Conservation (phyloP, 1,140 invertebrate species). For the Amphibalanus amphitrite region DNA sequence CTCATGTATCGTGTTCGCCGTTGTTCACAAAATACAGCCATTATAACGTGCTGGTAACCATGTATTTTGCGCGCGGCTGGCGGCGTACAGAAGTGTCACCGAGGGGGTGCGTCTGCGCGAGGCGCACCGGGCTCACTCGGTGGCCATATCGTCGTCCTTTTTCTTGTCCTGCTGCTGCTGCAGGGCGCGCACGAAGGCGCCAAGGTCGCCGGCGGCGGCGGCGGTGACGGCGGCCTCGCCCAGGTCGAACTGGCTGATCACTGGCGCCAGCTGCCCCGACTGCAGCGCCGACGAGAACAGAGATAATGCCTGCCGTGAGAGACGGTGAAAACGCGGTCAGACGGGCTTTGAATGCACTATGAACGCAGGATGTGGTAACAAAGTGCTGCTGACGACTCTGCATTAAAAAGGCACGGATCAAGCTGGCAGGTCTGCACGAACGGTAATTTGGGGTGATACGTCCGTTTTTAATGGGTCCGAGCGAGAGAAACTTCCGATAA, state of each 20-base stretch:
- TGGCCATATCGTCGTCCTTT: neutral
- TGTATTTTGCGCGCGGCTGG: neutral
- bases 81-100: neutral
- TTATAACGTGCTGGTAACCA: neutral
- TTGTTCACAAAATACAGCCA: neutral
- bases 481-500: too few species aligned
- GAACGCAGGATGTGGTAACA: too few species aligned
- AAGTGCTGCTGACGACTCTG: too few species aligned
- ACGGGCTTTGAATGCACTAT: too few species aligned
- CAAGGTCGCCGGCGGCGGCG: constrained; percentile 70
- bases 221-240: constrained; percentile 71
- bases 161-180: neutral
- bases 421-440: too few species aligned
- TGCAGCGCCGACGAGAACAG: constrained; percentile 87
- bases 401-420: too few species aligned
- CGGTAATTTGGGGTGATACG: too few species aligned
- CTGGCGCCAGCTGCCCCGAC: constrained; percentile 83
- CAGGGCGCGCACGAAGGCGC: constrained; percentile 51
- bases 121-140: neutral
- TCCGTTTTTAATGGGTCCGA: too few species aligned
- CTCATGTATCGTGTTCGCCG: too few species aligned
- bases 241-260: constrained; percentile 83
- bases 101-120: neutral
- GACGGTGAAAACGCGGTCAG: neutral
- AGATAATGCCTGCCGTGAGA: constrained; percentile 52